Conservation (phyloP, 2,888 invertebrate species). For the Luperina testacea region DNA sequence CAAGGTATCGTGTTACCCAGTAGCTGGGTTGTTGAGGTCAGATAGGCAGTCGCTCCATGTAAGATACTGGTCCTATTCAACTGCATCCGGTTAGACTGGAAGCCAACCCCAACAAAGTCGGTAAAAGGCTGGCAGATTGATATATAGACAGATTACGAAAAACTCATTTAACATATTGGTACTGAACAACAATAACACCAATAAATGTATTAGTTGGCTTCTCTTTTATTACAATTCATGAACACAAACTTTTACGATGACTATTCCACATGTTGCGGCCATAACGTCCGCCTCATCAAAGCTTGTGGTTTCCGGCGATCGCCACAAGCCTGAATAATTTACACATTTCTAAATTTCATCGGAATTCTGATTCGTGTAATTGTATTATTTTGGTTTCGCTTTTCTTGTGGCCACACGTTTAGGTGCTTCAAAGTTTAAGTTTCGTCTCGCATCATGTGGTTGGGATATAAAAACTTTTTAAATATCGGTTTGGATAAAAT, state of each 20-base stretch:
- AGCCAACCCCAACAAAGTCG: neutral
- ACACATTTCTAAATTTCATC: conserved; percentile 23
- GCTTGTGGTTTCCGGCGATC: conserved; percentile 44
- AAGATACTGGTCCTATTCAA: neutral
- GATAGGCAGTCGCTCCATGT: neutral
- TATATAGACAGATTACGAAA: neutral
- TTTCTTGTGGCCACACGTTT: conserved; percentile 46
- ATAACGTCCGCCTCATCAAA: conserved; percentile 51
- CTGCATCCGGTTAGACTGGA: neutral
- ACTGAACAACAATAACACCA: conserved; percentile 29
- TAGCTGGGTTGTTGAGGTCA: neutral
- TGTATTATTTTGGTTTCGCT: conserved; percentile 12
- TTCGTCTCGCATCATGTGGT: conserved; percentile 45
- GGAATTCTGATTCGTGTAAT: neutral
- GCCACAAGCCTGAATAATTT: conserved; percentile 36
- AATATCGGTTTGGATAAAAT: conserved; percentile 34
- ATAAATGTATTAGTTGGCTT: conserved; percentile 37
- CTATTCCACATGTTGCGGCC: conserved; percentile 38
- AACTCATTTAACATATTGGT: neutral
- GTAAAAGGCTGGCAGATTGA: neutral
- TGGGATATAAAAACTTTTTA: conserved; percentile 57
- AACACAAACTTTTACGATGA: conserved; percentile 45
- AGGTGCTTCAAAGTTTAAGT: conserved; percentile 41
- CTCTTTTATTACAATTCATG: conserved; percentile 46
- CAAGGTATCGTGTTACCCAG: neutral